These are phyloP conservation scores for Cyprinella venusta DNA, from an alignment of 2,797 vertebrate genomes.

Conservation along the genomic window DNA sequence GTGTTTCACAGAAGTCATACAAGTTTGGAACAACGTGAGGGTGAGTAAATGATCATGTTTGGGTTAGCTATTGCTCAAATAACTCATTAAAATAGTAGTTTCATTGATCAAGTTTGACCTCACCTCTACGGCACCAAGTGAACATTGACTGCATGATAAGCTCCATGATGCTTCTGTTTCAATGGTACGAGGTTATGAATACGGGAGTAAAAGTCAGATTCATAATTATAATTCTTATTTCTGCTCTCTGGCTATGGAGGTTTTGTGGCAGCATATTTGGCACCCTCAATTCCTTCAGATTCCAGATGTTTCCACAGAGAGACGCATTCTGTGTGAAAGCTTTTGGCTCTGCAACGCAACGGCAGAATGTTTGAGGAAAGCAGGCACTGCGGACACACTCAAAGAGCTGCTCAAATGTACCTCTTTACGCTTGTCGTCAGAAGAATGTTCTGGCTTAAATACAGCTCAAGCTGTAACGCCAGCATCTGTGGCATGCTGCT, in stretches of 20 bases:
- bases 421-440: constrained; percentile 45
- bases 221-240: constrained; percentile 56
- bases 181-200: background rate
- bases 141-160: background rate
- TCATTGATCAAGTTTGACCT: background rate
- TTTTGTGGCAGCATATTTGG: constrained; percentile 49
- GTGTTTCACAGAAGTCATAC: background rate
- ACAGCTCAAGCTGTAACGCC: constrained; percentile 36
- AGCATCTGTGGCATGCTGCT: constrained; percentile 39
- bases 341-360: constrained; percentile 37
- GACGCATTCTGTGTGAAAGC: constrained; percentile 37
- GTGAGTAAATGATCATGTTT: background rate
- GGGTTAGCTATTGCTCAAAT: background rate
- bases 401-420: constrained; percentile 32
- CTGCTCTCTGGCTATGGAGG: constrained; percentile 44
- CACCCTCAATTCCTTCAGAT: constrained; percentile 36
- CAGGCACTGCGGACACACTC: constrained; percentile 23
- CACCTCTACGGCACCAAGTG: background rate
- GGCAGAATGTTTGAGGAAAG: constrained; percentile 33
- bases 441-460: constrained; percentile 47
- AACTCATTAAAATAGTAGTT: background rate
- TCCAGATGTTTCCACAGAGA: constrained; percentile 50
- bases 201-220: constrained; percentile 31
- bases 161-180: background rate
- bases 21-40: background rate